Evolutionary conservation across 2,888 invertebrate species (phyloP).

Genomic region (Octodonta nipae): DNA sequence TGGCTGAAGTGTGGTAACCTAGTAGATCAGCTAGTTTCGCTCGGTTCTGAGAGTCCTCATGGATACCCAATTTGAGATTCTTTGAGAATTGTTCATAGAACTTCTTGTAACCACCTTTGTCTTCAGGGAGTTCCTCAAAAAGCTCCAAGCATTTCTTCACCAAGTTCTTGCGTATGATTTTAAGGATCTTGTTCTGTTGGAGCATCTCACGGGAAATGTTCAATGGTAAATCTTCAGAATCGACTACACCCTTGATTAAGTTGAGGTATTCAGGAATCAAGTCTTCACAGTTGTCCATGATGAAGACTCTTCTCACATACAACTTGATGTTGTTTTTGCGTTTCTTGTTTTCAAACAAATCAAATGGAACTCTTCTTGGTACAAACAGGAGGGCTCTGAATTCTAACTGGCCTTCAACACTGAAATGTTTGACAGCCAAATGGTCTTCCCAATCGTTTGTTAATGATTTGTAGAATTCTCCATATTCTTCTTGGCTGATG

Average conservation of each 20-base stretch:
- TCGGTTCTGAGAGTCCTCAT: slow-evolving; percentile 90
- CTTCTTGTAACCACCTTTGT: slow-evolving; percentile 95
- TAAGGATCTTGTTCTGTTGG: slow-evolving; percentile 97
- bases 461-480: slow-evolving; percentile 94
- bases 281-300: slow-evolving; percentile 99
- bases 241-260: slow-evolving; percentile 95
- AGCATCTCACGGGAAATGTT: slow-evolving; percentile 99
- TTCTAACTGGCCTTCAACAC: slow-evolving; percentile 85
- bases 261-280: slow-evolving; percentile 97
- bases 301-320: slow-evolving; percentile 95
- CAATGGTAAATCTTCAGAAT: slow-evolving; percentile 93
- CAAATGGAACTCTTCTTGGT: slow-evolving; percentile 88
- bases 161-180: slow-evolving; percentile 96
- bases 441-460: slow-evolving; percentile 98
- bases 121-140: slow-evolving; percentile 90
- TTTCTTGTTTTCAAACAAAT: slow-evolving; percentile 96
- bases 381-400: slow-evolving; percentile 87
- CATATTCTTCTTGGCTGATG: slow-evolving; percentile 90
- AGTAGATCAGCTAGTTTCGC: slow-evolving; percentile 81
- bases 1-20: slow-evolving; percentile 85
- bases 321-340: slow-evolving; percentile 97
- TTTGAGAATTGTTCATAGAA: slow-evolving; percentile 98
- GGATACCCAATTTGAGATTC: slow-evolving; percentile 93
- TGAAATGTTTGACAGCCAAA: slow-evolving; percentile 89
- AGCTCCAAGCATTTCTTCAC: slow-evolving; percentile 97